A percentile compares a stretch with the other conserved stretches of the same genome.
Conservation (phyloP, 2,888 invertebrate species). For the Artemia sp. region DNA sequence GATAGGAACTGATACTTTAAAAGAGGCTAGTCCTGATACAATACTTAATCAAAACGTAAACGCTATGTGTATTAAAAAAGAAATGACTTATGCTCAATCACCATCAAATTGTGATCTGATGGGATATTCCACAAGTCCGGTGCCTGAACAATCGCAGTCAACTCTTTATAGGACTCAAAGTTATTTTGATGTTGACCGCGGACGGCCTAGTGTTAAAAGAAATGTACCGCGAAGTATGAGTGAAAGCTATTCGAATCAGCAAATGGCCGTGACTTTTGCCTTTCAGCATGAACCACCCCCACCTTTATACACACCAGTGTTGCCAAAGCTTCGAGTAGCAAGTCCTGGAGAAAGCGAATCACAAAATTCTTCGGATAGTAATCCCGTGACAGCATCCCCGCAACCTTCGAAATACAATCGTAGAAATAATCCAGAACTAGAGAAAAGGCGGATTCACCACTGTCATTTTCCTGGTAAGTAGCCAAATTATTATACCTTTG, state of each 20-base stretch:
- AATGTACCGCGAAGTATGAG: slow-evolving; percentile 10
- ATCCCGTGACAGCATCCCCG: slow-evolving; percentile 15
- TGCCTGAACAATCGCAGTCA: slow-evolving; percentile 4
- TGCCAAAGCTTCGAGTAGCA: slow-evolving; percentile 8
- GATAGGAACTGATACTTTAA: slow-evolving; percentile 54
- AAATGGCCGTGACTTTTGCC: slow-evolving; percentile 10
- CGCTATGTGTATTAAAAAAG: slow-evolving; percentile 6
- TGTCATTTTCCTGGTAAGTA: slow-evolving; percentile 74
- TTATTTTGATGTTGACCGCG: slow-evolving; percentile 3
- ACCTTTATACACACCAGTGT: not conserved
- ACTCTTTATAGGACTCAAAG: slow-evolving; percentile 9
- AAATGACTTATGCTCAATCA: slow-evolving; percentile 6
- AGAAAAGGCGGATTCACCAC: slow-evolving; percentile 85
- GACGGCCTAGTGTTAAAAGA: not conserved
- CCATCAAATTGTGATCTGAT: not conserved
- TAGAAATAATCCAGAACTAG: slow-evolving; percentile 87
- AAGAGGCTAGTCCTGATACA: not conserved
- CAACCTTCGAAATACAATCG: slow-evolving; percentile 59
- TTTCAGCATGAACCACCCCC: slow-evolving; percentile 13
- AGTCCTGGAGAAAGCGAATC: slow-evolving; percentile 9
- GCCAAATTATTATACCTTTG: too few relatives aligned
- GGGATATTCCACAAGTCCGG: not conserved
- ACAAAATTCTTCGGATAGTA: not conserved
- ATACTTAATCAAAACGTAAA: slow-evolving; percentile 16
- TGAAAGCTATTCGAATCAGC: not conserved